phyloP scores from a whole-genome alignment of 2,797 vertebrate species.

The Pogoniulus pusillus region DNA sequence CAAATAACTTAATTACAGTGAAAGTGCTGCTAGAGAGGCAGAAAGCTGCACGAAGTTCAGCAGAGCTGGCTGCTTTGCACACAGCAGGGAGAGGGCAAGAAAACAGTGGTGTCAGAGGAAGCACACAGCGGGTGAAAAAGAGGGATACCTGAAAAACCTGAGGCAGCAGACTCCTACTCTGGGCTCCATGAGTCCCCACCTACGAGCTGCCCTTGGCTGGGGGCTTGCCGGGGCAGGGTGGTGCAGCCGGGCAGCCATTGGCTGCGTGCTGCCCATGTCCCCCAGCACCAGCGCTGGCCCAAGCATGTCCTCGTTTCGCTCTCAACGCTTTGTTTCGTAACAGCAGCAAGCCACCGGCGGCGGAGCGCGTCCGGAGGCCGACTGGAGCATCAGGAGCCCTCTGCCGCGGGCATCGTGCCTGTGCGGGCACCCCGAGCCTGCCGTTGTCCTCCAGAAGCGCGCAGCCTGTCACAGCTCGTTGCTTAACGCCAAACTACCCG shows the following conservation, averaged over 20 bases:
- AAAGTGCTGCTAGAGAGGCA: neutral
- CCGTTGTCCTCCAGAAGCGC: slow-evolving; percentile 11
- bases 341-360: neutral
- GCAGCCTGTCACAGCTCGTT: slow-evolving; percentile 54
- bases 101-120: rapidly evolving
- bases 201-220: neutral
- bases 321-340: rapidly evolving
- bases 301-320: neutral
- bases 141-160: neutral
- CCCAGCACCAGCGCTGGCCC: neutral
- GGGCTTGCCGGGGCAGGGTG: rapidly evolving
- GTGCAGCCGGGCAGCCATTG: rapidly evolving
- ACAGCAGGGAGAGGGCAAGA: neutral
- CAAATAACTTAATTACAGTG: neutral
- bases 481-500: slow-evolving; percentile 58
- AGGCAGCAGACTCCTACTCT: neutral
- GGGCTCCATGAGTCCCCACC: rapidly evolving
- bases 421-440: slow-evolving; percentile 9
- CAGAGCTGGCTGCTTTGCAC: neutral
- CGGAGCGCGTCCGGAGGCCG: neutral
- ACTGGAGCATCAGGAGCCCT: neutral
- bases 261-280: rapidly evolving
- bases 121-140: neutral
- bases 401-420: neutral
- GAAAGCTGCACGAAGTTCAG: neutral